These are phyloP conservation scores for Ectemnius lituratus DNA, from an alignment of 2,888 invertebrate species.

Conservation along the genomic window DNA sequence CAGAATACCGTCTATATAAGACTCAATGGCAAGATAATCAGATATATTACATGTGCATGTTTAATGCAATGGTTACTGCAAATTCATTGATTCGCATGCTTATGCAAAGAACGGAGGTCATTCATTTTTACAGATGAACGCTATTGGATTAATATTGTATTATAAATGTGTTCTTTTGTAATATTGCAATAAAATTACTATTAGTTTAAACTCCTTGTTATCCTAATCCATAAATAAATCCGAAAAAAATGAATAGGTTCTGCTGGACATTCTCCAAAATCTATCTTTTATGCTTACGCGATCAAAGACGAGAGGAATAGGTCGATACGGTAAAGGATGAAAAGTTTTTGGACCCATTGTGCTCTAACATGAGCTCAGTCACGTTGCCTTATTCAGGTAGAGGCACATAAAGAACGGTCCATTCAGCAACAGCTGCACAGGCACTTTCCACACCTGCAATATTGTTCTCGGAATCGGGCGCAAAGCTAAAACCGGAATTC, in stretches of 20 bases:
- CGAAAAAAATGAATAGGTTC: too few species aligned
- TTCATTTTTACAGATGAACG: constrained; percentile 20
- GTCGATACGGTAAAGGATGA: neutral
- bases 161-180: constrained; percentile 43
- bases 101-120: constrained; percentile 27
- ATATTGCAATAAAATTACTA: constrained; percentile 39
- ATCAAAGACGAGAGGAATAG: neutral
- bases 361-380: neutral
- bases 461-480: too few species aligned
- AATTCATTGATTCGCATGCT: constrained; percentile 28
- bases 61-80: constrained; percentile 12
- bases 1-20: constrained; percentile 13
- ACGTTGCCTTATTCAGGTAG: constrained; percentile 1
- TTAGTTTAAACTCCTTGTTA: constrained; percentile 15
- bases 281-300: too few species aligned
- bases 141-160: constrained; percentile 31
- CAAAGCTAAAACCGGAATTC: too few species aligned
- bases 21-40: constrained; percentile 11
- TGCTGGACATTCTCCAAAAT: too few species aligned
- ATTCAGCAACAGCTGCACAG: too few species aligned
- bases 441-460: too few species aligned
- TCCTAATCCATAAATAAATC: too few species aligned
- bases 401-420: neutral
- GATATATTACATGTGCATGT: constrained; percentile 20
- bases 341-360: constrained; percentile 18